Evolutionary conservation across 1,140 invertebrate species (phyloP), one percentile per base, ranked within the genome.

Genomic region (Apis cerana): DNA sequence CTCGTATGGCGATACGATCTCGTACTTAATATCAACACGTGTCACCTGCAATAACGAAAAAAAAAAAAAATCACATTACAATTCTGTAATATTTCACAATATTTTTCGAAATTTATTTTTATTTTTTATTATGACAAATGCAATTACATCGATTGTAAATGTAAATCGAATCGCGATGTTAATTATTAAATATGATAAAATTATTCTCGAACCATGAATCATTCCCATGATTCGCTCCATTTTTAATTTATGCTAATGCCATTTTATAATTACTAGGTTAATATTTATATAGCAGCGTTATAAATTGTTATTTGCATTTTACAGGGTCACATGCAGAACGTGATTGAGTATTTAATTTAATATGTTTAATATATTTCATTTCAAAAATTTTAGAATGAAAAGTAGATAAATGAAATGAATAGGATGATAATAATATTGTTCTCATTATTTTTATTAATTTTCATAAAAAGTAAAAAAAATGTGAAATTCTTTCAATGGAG

Each of bases 251-350:
- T 65, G 75, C 62, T 54, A 76, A 76, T 76, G 5, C 11, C 50
- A 27, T 10, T 54, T 43, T 52, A 43, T 54, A 65, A 65, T 54
- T 67, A 56, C 19, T 23, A 48, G 21, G 33, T 72, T 61, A 43
- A 61, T 54, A 80, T 80, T 71, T 68, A 54, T n/a, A 15, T 7
- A 72, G 52, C 33, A 59, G 43, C 61, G 23, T 11, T 4, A 19
- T 48, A 58, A 50, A 80, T 43, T 62, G 13, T 54, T 62, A 54
- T 43, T 80, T 72, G 68, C 68, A 62, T 62, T 80, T 62, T 17
- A 48, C 23, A n/a, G 56, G 2, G 43, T 8, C 4, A 19, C 11
- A 9, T 13, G 4, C 0, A 5, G 2, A 19, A 33, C 23, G 48
- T 9, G 52, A 23, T 69, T 19, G 12, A 77, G n/a, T 69, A 58